These are phyloP conservation scores for Megaceryle alcyon DNA, from an alignment of 2,797 vertebrate species.

Conservation along the genomic window DNA sequence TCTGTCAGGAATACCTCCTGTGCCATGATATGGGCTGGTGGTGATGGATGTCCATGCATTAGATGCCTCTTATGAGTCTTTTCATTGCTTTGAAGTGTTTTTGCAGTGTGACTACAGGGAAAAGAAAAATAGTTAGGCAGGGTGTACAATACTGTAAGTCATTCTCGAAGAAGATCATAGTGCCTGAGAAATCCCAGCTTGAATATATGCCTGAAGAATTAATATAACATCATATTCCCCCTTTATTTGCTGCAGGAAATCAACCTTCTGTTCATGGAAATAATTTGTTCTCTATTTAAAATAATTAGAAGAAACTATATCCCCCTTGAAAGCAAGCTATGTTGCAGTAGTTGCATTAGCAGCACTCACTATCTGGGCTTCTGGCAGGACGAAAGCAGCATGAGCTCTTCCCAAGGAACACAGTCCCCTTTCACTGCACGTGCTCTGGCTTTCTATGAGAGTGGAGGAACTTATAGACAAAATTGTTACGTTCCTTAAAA, in stretches of 20 bases:
- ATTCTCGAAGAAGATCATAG: constrained; percentile 37
- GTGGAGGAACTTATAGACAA: neutral
- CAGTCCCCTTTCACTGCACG: neutral
- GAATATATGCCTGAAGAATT: constrained; percentile 55
- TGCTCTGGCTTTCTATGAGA: neutral
- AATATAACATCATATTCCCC: constrained; percentile 18
- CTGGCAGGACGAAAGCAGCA: constrained; percentile 33
- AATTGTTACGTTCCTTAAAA: neutral
- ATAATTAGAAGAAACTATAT: neutral
- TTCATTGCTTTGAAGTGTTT: constrained; percentile 42
- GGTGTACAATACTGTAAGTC: neutral
- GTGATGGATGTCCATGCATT: neutral
- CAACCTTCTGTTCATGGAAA: constrained; percentile 55
- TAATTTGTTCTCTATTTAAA: constrained; percentile 48
- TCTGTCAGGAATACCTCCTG: constrained; percentile 5
- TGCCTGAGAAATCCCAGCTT: constrained; percentile 15
- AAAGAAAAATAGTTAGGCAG: neutral
- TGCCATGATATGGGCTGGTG: neutral
- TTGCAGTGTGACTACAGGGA: neutral
- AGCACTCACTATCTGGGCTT: constrained; percentile 14
- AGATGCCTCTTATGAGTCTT: constrained; percentile 29
- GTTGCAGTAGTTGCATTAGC: neutral
- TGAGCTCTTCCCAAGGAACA: neutral
- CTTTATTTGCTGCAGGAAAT: constrained; percentile 38
- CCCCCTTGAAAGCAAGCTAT: neutral